These are phyloP conservation scores for Herpailurus yagouaroundi DNA, from an alignment of 2,113 vertebrate species.

Conservation along the genomic window DNA sequence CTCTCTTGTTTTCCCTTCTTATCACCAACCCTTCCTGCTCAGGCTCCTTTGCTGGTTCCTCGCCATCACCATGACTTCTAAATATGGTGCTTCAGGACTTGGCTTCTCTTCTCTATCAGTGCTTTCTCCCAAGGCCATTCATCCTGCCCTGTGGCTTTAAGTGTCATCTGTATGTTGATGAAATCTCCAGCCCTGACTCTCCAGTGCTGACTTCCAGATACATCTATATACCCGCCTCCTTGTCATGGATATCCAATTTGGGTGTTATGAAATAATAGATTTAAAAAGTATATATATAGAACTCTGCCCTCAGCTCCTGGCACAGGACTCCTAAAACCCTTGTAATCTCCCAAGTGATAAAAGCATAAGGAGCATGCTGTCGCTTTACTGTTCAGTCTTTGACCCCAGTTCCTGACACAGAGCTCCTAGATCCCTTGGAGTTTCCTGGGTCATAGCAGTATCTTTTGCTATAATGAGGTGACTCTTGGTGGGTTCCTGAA, in stretches of 20 bases:
- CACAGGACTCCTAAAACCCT: background rate
- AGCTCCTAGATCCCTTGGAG: background rate
- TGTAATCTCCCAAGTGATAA: background rate
- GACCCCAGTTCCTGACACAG: background rate
- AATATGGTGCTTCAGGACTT: background rate
- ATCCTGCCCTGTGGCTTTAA: background rate
- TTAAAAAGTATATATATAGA: background rate
- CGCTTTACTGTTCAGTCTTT: too few relatives aligned
- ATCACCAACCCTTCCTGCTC: background rate
- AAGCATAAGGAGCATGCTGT: background rate
- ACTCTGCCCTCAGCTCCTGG: background rate
- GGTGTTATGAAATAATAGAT: background rate
- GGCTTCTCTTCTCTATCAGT: background rate
- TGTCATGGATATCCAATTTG: background rate
- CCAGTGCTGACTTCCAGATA: background rate
- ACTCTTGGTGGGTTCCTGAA: background rate
- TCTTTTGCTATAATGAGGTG: background rate
- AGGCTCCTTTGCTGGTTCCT: background rate
- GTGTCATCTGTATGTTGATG: background rate
- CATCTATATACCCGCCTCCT: background rate
- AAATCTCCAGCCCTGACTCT: background rate
- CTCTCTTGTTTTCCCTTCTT: background rate
- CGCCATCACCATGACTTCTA: background rate
- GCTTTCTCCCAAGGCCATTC: background rate
- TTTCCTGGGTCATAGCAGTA: background rate